phyloP scores from a whole-genome alignment of 2,797 vertebrate genomes.

The Nyctibius grandis region DNA sequence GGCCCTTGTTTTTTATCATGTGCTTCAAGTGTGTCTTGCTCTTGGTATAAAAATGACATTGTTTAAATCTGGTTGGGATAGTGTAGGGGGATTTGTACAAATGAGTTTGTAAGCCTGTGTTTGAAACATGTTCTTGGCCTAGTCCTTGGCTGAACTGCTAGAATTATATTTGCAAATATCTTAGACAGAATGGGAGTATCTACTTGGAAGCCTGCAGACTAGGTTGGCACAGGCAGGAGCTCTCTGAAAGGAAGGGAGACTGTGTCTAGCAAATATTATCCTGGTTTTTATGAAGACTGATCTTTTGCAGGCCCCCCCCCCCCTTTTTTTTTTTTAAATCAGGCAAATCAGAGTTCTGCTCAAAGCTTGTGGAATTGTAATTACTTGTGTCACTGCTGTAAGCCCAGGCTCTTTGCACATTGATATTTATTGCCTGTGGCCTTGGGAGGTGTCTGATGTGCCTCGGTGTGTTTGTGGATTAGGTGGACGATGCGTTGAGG shows the following conservation, averaged over 20 bases:
- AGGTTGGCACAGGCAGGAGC: neutral
- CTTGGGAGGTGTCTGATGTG: fast-evolving
- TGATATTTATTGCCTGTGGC: fast-evolving
- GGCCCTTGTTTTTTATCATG: fast-evolving
- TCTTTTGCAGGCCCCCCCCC: neutral
- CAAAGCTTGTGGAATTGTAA: neutral
- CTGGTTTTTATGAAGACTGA: neutral
- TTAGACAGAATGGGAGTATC: neutral
- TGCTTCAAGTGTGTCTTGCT: neutral
- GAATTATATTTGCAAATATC: neutral
- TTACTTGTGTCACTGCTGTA: neutral
- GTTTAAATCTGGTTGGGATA: neutral
- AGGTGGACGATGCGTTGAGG: constrained; percentile 89
- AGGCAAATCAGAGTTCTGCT: neutral
- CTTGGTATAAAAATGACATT: fast-evolving
- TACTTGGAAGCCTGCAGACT: neutral
- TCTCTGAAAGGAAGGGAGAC: neutral
- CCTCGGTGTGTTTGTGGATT: neutral
- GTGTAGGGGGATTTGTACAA: neutral
- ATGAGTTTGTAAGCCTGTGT: neutral
- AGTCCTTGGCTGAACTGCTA: neutral
- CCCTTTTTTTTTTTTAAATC: too few species aligned
- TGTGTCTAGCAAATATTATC: neutral
- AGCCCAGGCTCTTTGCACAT: fast-evolving
- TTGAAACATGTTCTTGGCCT: neutral